Evolutionary conservation across 1,140 invertebrate species (phyloP), one percentile per base, ranked within the genome.

Genomic region (Drosophila bocqueti): DNA sequence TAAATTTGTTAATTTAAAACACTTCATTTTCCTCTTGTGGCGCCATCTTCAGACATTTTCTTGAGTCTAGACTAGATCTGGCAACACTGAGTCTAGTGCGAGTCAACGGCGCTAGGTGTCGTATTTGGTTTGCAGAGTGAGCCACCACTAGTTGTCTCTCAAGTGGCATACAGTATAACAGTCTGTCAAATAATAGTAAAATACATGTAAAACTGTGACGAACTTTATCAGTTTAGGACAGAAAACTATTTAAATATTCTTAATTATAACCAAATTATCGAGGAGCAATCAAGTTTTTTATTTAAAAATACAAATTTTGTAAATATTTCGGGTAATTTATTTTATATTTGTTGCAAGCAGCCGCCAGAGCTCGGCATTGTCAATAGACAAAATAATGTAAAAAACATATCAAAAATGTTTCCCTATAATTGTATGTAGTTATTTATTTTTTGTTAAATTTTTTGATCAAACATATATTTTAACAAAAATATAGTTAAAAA

Each of bases 81-180:
- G 69, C 66, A 73, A 42, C 67, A 16, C 49, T 24, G 11, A 16
- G 6, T 8, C 13, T 38, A 55, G 54, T 38, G 18, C 8, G 0
- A 2, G 1, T 55, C 2, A 38, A 2, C 18, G 7, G 1, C 52
- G 34, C 34, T 55, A 55, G 52, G 21, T 40, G 36, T 11, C 54
- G 52, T 7, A 4, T 11, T 38, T 55, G 52, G 4, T 8, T 21
- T 21, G 4, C 4, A 16, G 10, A 8, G 4, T 36, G 4, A 54
- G 2, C 24, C 16, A 29, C 26, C 16, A 31, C 49, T 52, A 52
- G 47, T 6, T 31, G 50, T 36, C 11, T 2, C 50, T 7, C 34
- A 16, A 55, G 34, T 24, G 0, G 31, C 13, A 24, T n/a, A 6
- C 15, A 40, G 54, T 57, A 57, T 40, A 57, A 57, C 36, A 57